Percentiles rank a stretch among this genome's conserved stretches.
Evolutionary conservation across 92 coral and sea anemone genomes (phyloP).

Genomic region (Actinernus sp.): DNA sequence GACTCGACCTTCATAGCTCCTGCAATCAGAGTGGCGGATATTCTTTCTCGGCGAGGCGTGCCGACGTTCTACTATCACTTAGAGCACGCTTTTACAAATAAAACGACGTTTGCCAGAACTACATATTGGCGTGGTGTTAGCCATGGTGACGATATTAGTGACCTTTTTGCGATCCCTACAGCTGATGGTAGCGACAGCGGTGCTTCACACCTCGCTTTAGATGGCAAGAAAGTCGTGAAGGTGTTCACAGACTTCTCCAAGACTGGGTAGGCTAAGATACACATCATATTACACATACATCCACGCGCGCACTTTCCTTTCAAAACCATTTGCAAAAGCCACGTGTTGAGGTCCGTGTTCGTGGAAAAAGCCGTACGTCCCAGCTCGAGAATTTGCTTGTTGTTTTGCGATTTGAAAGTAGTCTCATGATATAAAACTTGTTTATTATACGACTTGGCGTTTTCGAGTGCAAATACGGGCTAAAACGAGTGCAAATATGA

Average conservation of each 20-base stretch:
- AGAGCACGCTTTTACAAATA: conserved; percentile 1
- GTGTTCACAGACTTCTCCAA: conserved; percentile 23
- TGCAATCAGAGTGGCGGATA: conserved; percentile 9
- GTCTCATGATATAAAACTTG: too few species aligned
- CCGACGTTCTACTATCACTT: conserved; percentile 25
- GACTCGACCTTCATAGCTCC: conserved; percentile 27
- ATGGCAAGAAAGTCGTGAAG: conserved; percentile 1
- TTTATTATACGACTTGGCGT: too few species aligned
- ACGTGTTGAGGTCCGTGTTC: too few species aligned
- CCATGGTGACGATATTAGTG: conserved; percentile 32
- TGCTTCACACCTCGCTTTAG: too few species aligned
- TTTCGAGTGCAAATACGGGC: too few species aligned
- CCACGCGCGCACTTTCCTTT: too few species aligned
- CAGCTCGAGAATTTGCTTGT: too few species aligned
- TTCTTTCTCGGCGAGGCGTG: neutral
- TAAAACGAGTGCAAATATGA: too few species aligned
- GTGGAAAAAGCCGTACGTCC: too few species aligned
- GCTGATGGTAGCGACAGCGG: conserved; percentile 5
- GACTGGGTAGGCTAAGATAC: conserved; percentile 23
- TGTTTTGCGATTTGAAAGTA: too few species aligned
- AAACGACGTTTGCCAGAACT: neutral
- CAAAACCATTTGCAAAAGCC: too few species aligned
- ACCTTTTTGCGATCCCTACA: conserved; percentile 10
- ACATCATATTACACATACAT: too few species aligned
- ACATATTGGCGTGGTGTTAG: neutral